Conservation (phyloP, 2,113 vertebrate species). For the Tachysurus vachellii region DNA sequence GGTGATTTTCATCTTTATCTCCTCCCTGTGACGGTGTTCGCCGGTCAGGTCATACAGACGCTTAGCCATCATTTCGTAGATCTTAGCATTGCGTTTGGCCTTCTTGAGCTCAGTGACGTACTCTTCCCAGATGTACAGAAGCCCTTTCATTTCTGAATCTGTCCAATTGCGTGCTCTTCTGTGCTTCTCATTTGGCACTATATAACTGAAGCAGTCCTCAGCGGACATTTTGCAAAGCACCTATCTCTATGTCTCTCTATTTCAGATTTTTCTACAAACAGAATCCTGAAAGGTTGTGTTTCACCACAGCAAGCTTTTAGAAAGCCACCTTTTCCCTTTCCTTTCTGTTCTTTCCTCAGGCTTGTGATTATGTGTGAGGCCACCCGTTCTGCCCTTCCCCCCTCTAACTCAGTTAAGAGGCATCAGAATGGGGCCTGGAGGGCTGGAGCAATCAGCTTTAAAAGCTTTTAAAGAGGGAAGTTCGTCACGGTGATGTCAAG, state of each 20-base stretch:
- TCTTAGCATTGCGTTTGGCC: conserved; percentile 96
- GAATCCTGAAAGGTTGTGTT: conserved; percentile 24
- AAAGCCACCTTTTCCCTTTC: conserved; percentile 22
- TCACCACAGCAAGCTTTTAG: conserved; percentile 45
- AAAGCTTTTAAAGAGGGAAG: conserved; percentile 99
- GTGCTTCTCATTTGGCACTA: conserved; percentile 89
- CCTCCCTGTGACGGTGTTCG: conserved; percentile 93
- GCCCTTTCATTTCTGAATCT: conserved; percentile 94
- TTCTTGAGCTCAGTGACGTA: conserved; percentile 92
- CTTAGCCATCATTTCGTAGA: conserved; percentile 98
- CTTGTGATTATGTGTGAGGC: conserved; percentile 50
- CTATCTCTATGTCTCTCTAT: conserved; percentile 5
- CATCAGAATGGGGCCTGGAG: conserved; percentile 96
- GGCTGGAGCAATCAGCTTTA: conserved; percentile 97
- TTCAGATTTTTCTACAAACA: conserved; percentile 31
- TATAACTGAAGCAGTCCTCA: conserved; percentile 86
- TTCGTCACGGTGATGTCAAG: conserved; percentile 98
- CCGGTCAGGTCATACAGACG: conserved; percentile 94
- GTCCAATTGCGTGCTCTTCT: conserved; percentile 97
- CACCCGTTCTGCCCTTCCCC: conserved; percentile 77
- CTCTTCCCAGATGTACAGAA: conserved; percentile 96
- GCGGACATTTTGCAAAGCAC: conserved; percentile 79
- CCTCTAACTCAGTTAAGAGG: conserved; percentile 86
- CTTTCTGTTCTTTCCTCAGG: conserved; percentile 44
- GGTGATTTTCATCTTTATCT: conserved; percentile 99